Percentiles rank a stretch among this genome's conserved stretches.
These are phyloP conservation scores for Phycodurus eques DNA, from an alignment of 2,113 vertebrate genomes.

Conservation along the genomic window DNA sequence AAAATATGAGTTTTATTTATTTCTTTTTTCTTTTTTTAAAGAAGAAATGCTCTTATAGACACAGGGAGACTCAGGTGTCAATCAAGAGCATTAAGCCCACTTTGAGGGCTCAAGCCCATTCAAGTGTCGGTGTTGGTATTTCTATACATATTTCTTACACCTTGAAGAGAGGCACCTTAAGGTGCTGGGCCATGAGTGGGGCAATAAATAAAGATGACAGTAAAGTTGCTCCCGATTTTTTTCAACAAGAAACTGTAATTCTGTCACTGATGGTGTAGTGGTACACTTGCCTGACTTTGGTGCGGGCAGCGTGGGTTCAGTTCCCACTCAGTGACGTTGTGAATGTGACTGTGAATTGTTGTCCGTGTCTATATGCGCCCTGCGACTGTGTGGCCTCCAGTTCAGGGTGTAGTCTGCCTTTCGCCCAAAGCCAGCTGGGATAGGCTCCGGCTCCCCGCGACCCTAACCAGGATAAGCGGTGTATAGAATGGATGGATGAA, in stretches of 20 bases:
- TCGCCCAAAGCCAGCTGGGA: too few relatives aligned
- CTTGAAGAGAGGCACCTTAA: slow-evolving; percentile 30
- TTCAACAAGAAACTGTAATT: slow-evolving; percentile 58
- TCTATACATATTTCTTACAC: slow-evolving; percentile 38
- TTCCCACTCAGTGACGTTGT: too few relatives aligned
- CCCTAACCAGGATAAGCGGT: too few relatives aligned
- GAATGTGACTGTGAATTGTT: too few relatives aligned
- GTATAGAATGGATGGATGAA: neutral
- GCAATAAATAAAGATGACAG: slow-evolving; percentile 1
- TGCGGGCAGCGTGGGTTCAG: too few relatives aligned
- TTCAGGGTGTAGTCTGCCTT: too few relatives aligned
- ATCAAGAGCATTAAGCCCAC: slow-evolving; percentile 33
- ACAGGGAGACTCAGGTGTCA: slow-evolving; percentile 26
- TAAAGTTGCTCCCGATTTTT: slow-evolving; percentile 43
- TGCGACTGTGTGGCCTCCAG: too few relatives aligned
- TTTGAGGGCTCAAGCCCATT: slow-evolving; percentile 35
- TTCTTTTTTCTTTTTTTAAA: slow-evolving; percentile 8
- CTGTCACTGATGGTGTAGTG: neutral
- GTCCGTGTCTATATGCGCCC: too few relatives aligned
- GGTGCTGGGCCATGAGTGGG: slow-evolving; percentile 16
- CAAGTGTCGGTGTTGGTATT: slow-evolving; percentile 27
- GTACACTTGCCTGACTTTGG: too few relatives aligned
- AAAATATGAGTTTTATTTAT: slow-evolving; percentile 19
- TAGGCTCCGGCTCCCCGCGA: too few relatives aligned
- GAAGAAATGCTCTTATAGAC: slow-evolving; percentile 49